Base-by-base conservation (phyloP, 2,797 vertebrate genomes). In the Limnodromus scolopaceus region DNA sequence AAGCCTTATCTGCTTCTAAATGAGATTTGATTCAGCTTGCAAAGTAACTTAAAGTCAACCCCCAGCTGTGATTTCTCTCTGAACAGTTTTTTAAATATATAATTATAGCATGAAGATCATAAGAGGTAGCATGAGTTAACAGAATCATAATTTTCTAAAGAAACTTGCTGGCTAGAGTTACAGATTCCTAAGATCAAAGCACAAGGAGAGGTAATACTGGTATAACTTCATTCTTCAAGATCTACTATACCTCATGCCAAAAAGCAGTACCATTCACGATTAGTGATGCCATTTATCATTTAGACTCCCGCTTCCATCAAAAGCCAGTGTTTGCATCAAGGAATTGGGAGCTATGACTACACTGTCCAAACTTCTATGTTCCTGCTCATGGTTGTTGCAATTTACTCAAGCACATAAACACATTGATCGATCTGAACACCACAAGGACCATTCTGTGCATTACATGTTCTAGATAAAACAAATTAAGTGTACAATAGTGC, bases 1-100 rank as follows among this genome's bases (percentile, higher is more conserved):
- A 81, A 94, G 78, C 28, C 54, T 75, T 83, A 89, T 43, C 78
- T 87, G 58, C 69, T 92, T 71, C 88, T 92, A 95, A 92, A 94
- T 69, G 71, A 93, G 61, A 85, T 92, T 83, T 81, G 75, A 78
- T 89, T 82, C 94, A 78, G 86, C 49, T 90, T 34, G 8, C 36
- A 4, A 76, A 93, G 43, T 58, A 83, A 87, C 84, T 87, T 54
- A n/a, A 80, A 96, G 93, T 72, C 92, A 75, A 92, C 57, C 64
- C 49, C 87, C 88, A 91, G 85, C 88, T 95, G 92, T 84, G 83
- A 91, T 61, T 93, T 83, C 54, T 46, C 79, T 76, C 88, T 75
- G 90, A 92, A 87, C 61, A 38, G 17, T 69, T 95, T 74, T 76
- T 82, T 0, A 54, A 77, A 89, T 89, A 91, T 55, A 55, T 58